Percentiles rank a stretch among this genome's conserved stretches.
phyloP scores from a whole-genome alignment of 2,113 vertebrate genomes.

The Bolborhynchus lineola region DNA sequence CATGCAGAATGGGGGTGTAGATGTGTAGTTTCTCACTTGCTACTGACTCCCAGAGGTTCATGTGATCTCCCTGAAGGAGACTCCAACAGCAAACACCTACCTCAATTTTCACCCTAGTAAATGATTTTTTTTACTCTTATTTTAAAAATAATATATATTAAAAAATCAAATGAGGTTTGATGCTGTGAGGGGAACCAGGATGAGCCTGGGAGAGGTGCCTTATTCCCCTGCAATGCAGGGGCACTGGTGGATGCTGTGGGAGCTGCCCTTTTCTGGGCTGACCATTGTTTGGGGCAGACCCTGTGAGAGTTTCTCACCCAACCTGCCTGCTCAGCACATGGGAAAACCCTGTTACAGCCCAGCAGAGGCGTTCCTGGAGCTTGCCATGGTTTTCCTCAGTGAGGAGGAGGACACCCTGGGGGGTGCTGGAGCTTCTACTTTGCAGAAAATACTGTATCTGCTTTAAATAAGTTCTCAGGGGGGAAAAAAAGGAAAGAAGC shows the following conservation, averaged over 20 bases:
- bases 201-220: constrained; percentile 18
- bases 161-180: not conserved
- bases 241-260: rapidly evolving
- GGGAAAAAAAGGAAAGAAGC: not conserved
- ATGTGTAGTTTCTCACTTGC: not conserved
- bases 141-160: not conserved
- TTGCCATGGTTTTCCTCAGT: not conserved
- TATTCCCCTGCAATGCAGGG: rapidly evolving
- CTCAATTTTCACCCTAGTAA: constrained; percentile 19
- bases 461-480: rapidly evolving
- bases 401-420: not conserved
- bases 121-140: not conserved
- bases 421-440: not conserved
- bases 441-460: not conserved
- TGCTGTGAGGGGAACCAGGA: not conserved
- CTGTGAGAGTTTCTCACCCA: not conserved
- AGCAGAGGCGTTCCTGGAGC: not conserved
- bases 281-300: rapidly evolving
- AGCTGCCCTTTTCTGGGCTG: not conserved
- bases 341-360: not conserved
- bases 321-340: not conserved
- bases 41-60: constrained; percentile 28
- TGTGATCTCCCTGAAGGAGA: constrained; percentile 32
- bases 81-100: not conserved
- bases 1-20: not conserved